Evolutionary conservation across 2,888 invertebrate species (phyloP).

Genomic region (Parnassius orleans): DNA sequence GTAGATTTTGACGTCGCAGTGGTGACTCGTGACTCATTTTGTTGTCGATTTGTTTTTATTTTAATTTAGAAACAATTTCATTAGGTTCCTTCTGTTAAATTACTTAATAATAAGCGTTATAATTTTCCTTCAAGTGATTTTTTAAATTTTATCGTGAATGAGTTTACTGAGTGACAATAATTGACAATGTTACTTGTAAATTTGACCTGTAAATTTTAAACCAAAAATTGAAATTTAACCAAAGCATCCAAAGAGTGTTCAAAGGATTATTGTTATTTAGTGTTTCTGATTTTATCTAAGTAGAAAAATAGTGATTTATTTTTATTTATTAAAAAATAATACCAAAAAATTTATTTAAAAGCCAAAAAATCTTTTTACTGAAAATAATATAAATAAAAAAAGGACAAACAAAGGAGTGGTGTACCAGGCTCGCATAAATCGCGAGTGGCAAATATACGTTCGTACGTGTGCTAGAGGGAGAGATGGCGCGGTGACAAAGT

Average conservation of each 20-base stretch:
- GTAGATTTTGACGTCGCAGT: constrained; percentile 3
- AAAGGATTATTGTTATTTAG: constrained; percentile 13
- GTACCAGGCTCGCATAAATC: constrained; percentile 41
- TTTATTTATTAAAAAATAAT: neutral
- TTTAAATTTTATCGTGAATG: no score
- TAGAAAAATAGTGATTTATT: constrained; percentile 14
- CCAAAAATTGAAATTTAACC: constrained; percentile 40
- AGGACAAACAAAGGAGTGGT: constrained; percentile 21
- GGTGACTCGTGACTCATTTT: constrained; percentile 5
- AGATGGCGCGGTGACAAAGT: constrained; percentile 83
- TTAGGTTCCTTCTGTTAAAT: neutral
- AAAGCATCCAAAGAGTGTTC: constrained; percentile 56
- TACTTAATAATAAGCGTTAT: neutral
- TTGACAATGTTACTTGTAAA: no score
- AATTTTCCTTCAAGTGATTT: no score
- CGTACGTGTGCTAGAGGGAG: constrained; percentile 33
- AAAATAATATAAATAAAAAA: neutral
- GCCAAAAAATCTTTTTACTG: no score
- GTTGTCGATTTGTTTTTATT: neutral
- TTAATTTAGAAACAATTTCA: neutral
- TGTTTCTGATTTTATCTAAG: constrained; percentile 20
- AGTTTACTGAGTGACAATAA: no score
- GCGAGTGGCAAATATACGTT: constrained; percentile 32
- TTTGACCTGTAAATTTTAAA: neutral
- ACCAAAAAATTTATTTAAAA: neutral